Conservation (phyloP, 1,140 invertebrate genomes). For the Macrobrachium nipponense region DNA sequence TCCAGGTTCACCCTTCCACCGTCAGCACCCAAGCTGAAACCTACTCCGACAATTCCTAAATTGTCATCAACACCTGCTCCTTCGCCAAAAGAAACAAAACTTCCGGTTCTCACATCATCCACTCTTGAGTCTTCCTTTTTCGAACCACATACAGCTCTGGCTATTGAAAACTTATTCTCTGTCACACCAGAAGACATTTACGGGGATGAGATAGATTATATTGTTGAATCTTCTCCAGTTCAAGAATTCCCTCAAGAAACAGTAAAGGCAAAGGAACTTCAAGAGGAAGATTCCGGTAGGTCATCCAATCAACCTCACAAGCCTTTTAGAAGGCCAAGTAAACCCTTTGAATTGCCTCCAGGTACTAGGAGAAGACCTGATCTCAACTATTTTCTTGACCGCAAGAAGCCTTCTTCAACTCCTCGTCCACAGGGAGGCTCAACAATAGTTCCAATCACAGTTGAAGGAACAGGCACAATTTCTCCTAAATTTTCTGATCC, state of each 20-base stretch:
- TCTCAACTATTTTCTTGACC: conserved; percentile 38
- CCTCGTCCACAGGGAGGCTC: conserved; percentile 30
- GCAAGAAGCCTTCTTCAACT: conserved; percentile 35
- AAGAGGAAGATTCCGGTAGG: too few relatives aligned
- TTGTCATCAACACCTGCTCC: conserved; percentile 26
- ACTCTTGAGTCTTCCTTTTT: conserved; percentile 50
- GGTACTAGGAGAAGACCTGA: conserved; percentile 31
- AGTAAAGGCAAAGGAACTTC: too few relatives aligned
- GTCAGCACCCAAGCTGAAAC: conserved; percentile 2
- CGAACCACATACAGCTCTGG: conserved; percentile 27
- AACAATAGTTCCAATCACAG: conserved; percentile 60
- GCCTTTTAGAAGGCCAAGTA: conserved; percentile 6
- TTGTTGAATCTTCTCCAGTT: neutral
- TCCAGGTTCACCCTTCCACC: neutral
- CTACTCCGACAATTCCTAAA: conserved; percentile 27
- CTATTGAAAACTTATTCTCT: conserved; percentile 44
- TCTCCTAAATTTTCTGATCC: neutral
- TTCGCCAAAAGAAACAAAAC: neutral
- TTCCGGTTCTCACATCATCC: neutral
- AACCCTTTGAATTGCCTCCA: neutral
- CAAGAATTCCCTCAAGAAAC: neutral
- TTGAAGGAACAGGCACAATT: conserved; percentile 51
- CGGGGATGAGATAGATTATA: neutral
- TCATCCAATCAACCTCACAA: too few relatives aligned
- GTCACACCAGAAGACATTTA: neutral